phyloP scores from a whole-genome alignment of 2,797 vertebrate genomes.

The Eurystomus glaucurus region DNA sequence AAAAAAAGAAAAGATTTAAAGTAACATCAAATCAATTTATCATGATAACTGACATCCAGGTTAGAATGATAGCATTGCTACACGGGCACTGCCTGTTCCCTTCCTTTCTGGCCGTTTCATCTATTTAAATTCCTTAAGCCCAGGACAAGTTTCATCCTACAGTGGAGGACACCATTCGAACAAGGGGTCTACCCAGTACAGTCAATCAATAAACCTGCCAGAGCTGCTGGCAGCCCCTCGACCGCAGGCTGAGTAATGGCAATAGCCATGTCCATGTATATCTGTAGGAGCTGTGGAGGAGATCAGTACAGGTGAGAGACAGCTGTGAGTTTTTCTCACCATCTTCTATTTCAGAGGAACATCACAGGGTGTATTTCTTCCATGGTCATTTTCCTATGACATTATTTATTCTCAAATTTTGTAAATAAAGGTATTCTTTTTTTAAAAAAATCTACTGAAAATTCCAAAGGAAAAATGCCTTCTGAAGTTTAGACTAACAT shows the following conservation, averaged over 20 bases:
- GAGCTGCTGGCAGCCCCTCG: not conserved
- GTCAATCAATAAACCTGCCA: not conserved
- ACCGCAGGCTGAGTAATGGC: not conserved
- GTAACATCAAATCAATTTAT: not conserved
- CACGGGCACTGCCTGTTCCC: not conserved
- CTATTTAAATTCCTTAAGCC: not conserved
- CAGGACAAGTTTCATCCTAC: not conserved
- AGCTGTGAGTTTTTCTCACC: not conserved
- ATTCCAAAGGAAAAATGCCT: not conserved
- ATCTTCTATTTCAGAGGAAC: not conserved
- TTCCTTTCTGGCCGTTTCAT: not conserved
- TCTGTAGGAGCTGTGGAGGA: accelerated
- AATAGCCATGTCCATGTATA: accelerated
- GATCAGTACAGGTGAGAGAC: not conserved
- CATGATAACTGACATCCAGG: not conserved
- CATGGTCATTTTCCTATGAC: not conserved
- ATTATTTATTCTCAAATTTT: not conserved
- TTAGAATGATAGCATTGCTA: not conserved
- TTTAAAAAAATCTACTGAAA: not conserved
- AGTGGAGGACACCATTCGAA: not conserved
- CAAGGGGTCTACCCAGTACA: not conserved
- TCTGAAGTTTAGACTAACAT: not conserved
- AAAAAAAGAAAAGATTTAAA: not conserved
- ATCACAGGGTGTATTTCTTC: not conserved
- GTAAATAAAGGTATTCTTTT: not conserved